A percentile compares a stretch with the other conserved stretches of the same genome.
phyloP scores from a whole-genome alignment of 2,888 invertebrate genomes.

The Plagodis pulveraria region DNA sequence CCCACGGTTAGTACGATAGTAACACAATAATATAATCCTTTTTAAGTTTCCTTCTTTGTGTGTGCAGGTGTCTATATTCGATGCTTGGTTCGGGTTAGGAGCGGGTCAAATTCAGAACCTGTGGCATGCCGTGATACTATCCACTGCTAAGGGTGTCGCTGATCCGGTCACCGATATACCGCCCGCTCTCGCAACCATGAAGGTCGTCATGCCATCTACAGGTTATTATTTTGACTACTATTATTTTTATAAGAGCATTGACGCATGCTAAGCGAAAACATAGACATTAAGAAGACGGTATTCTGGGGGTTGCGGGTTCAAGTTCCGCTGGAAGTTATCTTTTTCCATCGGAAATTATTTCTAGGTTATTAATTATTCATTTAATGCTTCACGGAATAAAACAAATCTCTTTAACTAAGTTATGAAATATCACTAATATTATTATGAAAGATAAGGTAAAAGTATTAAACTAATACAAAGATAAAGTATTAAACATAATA shows the following conservation, averaged over 20 bases:
- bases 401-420: too few species aligned
- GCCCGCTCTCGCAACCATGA: slow-evolving; percentile 66
- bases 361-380: slow-evolving; percentile 35
- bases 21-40: too few species aligned
- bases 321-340: too few species aligned
- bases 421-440: too few species aligned
- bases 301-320: too few species aligned
- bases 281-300: too few species aligned
- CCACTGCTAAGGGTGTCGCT: slow-evolving; percentile 57
- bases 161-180: slow-evolving; percentile 72
- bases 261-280: too few species aligned
- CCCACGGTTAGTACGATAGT: not conserved
- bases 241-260: too few species aligned
- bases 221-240: slow-evolving; percentile 43
- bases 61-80: slow-evolving; percentile 67
- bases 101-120: slow-evolving; percentile 26
- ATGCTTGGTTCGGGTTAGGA: slow-evolving; percentile 58
- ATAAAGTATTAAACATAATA: too few species aligned
- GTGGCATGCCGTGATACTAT: slow-evolving; percentile 52
- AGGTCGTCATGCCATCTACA: slow-evolving; percentile 40
- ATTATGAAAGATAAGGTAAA: too few species aligned
- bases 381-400: not conserved
- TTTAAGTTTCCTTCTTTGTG: not conserved
- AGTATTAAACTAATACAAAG: too few species aligned
- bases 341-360: too few species aligned